These are phyloP conservation scores for Epinephelus cyanopodus DNA, from an alignment of 2,113 vertebrate species.

Conservation along the genomic window DNA sequence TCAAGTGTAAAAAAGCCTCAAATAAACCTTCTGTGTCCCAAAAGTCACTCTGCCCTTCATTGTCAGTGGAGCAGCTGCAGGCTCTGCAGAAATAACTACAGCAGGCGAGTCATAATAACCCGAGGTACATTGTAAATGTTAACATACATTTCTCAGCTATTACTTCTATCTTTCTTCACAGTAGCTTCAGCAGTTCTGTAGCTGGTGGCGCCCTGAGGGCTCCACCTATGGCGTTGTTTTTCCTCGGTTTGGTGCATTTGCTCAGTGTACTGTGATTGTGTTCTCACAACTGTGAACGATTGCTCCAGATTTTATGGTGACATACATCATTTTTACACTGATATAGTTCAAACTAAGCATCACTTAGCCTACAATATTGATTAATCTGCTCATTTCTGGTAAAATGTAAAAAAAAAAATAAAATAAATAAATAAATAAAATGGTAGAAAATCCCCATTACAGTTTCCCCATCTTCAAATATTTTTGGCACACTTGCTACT, in stretches of 20 bases:
- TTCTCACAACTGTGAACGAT: neutral
- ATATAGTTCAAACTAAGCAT: neutral
- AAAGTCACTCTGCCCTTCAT: conserved; percentile 34
- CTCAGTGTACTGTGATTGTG: neutral
- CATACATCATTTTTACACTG: neutral
- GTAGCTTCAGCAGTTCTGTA: neutral
- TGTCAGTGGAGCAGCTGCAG: conserved; percentile 45
- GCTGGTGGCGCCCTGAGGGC: neutral
- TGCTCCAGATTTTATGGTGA: neutral
- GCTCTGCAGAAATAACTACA: conserved; percentile 36
- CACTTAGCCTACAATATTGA: neutral
- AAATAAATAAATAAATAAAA: neutral
- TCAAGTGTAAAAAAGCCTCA: conserved; percentile 42
- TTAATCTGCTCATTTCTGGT: neutral
- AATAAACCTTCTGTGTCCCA: conserved; percentile 36
- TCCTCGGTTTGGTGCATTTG: neutral
- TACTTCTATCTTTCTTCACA: neutral
- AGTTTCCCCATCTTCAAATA: neutral
- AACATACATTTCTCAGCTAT: conserved; percentile 25
- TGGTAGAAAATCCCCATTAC: neutral
- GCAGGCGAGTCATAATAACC: conserved; percentile 25
- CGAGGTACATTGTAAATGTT: conserved; percentile 41
- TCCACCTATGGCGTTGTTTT: neutral
- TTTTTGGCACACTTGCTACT: neutral
- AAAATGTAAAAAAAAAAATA: neutral